Evolutionary conservation across 2,888 invertebrate species (phyloP).

Genomic region (Copidosoma aretas): DNA sequence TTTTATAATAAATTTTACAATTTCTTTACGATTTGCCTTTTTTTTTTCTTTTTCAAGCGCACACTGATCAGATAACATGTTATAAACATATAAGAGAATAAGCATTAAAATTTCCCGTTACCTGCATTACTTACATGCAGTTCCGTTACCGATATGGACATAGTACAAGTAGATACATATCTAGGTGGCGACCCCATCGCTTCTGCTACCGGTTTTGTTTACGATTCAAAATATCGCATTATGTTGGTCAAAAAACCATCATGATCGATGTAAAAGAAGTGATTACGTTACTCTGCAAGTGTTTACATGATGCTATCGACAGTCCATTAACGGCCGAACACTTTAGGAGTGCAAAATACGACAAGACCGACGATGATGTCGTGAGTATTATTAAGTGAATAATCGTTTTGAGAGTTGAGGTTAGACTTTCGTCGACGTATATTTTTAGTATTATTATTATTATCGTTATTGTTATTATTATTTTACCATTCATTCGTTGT

Average conservation of each 20-base stretch:
- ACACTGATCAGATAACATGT: too few relatives aligned
- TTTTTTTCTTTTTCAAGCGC: too few relatives aligned
- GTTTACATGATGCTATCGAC: slow-evolving; percentile 53
- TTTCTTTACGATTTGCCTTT: too few relatives aligned
- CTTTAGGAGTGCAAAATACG: slow-evolving; percentile 58
- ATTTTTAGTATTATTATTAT: background rate
- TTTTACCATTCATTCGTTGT: background rate
- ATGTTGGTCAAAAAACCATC: background rate
- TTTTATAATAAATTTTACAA: too few relatives aligned
- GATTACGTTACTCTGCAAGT: slow-evolving; percentile 57
- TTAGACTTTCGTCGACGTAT: background rate
- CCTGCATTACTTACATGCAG: too few relatives aligned
- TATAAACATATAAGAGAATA: too few relatives aligned
- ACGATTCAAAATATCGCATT: too few relatives aligned
- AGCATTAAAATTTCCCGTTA: too few relatives aligned
- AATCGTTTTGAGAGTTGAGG: slow-evolving; percentile 30
- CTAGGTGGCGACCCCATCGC: too few relatives aligned
- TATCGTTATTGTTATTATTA: background rate
- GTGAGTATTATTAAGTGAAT: slow-evolving; percentile 50
- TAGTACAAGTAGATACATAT: too few relatives aligned
- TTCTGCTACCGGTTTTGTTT: too few relatives aligned
- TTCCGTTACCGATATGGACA: too few relatives aligned
- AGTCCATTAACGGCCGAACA: slow-evolving; percentile 56
- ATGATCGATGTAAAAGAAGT: slow-evolving; percentile 58
- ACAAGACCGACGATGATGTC: slow-evolving; percentile 50